These are phyloP conservation scores for Glaucidium brasilianum DNA, from an alignment of 2,113 vertebrate species.

Conservation along the genomic window DNA sequence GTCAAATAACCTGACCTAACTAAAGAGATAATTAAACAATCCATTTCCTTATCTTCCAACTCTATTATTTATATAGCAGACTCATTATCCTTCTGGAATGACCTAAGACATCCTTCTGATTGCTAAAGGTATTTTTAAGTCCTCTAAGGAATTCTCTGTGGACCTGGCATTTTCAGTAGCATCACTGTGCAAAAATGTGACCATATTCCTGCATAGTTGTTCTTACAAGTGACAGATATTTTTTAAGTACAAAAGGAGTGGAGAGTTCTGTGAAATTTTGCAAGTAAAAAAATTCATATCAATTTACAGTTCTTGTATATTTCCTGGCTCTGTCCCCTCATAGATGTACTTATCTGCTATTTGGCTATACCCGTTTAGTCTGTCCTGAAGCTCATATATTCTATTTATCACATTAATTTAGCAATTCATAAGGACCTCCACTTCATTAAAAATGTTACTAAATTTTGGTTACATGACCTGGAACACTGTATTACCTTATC, in stretches of 20 bases:
- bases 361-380: background rate
- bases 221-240: background rate
- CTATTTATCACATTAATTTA: background rate
- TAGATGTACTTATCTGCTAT: background rate
- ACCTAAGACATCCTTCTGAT: background rate
- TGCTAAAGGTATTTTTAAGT: background rate
- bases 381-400: background rate
- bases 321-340: background rate
- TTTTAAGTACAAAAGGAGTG: background rate
- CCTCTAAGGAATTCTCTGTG: background rate
- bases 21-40: background rate
- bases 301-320: background rate
- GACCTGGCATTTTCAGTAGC: background rate
- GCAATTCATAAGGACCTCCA: background rate
- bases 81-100: background rate
- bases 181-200: background rate
- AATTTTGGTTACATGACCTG: background rate
- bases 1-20: background rate
- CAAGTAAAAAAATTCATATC: background rate
- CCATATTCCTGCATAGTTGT: background rate
- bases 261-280: background rate
- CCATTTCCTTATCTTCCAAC: background rate
- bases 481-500: background rate
- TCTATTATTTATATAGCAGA: background rate
- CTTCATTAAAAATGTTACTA: background rate